These are phyloP conservation scores for Asobara japonica DNA, from an alignment of 1,140 invertebrate species.

Conservation along the genomic window DNA sequence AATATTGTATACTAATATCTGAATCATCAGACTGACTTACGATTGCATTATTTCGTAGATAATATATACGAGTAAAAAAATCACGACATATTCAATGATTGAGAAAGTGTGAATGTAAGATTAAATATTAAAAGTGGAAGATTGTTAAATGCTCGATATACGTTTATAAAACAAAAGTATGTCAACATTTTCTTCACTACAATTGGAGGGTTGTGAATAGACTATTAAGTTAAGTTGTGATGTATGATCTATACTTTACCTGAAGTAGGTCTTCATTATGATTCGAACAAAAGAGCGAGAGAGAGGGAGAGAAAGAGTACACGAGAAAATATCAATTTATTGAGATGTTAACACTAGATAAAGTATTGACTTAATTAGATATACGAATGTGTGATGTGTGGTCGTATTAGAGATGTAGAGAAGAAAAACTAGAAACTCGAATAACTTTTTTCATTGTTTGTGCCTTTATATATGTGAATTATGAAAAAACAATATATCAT, in stretches of 20 bases:
- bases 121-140: not conserved
- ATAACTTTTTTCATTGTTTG: constrained; percentile 51
- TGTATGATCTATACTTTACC: not conserved
- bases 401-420: constrained; percentile 27
- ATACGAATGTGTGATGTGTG: not conserved
- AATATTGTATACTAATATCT: constrained; percentile 27
- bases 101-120: not conserved
- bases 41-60: not conserved
- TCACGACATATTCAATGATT: not conserved
- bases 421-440: constrained; percentile 19
- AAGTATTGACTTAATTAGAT: constrained; percentile 6
- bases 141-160: constrained; percentile 7
- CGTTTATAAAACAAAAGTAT: not conserved
- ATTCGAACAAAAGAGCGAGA: not conserved
- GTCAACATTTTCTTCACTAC: constrained; percentile 15
- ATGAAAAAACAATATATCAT: constrained; percentile 45
- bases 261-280: not conserved
- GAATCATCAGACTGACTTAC: constrained; percentile 19
- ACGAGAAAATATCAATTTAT: constrained; percentile 15
- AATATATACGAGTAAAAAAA: not conserved
- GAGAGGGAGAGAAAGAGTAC: not conserved
- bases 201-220: constrained; percentile 36
- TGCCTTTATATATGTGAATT: constrained; percentile 53
- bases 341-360: constrained; percentile 28
- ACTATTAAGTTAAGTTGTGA: constrained; percentile 27